Conservation (phyloP, 2,113 vertebrate genomes). For the Clarias batrachus region DNA sequence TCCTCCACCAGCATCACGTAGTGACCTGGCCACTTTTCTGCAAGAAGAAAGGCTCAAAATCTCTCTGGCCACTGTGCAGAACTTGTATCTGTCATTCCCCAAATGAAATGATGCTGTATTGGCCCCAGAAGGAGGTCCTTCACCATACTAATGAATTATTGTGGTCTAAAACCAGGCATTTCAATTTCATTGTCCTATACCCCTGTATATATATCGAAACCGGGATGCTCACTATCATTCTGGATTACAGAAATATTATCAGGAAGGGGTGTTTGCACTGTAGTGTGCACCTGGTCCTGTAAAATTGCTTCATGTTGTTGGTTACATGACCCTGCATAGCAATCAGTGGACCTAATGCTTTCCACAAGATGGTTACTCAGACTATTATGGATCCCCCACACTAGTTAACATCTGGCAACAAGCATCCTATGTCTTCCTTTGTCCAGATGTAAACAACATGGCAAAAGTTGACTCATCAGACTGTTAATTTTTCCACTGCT, state of each 20-base stretch:
- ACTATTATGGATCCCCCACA: neutral
- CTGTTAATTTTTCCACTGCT: neutral
- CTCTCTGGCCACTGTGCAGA: too few species aligned
- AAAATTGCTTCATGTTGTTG: neutral
- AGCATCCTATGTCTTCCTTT: neutral
- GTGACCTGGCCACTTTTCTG: too few species aligned
- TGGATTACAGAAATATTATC: neutral
- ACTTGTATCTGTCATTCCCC: too few species aligned
- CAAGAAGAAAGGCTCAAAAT: too few species aligned
- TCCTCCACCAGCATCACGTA: too few species aligned
- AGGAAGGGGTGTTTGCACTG: neutral
- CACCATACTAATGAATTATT: too few species aligned
- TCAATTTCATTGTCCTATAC: too few species aligned
- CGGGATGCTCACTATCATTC: too few species aligned
- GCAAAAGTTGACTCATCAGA: neutral
- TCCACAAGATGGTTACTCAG: neutral
- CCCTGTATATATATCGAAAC: too few species aligned
- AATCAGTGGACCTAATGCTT: constrained; percentile 7
- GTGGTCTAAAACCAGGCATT: too few species aligned
- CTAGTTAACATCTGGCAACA: constrained; percentile 8
- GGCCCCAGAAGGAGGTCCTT: too few species aligned
- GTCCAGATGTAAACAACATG: neutral
- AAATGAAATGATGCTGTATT: too few species aligned
- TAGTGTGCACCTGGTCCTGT: neutral
- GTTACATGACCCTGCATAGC: neutral